These are phyloP conservation scores for Tricholauxania praeusta DNA, from an alignment of 2,888 invertebrate species.

Conservation along the genomic window DNA sequence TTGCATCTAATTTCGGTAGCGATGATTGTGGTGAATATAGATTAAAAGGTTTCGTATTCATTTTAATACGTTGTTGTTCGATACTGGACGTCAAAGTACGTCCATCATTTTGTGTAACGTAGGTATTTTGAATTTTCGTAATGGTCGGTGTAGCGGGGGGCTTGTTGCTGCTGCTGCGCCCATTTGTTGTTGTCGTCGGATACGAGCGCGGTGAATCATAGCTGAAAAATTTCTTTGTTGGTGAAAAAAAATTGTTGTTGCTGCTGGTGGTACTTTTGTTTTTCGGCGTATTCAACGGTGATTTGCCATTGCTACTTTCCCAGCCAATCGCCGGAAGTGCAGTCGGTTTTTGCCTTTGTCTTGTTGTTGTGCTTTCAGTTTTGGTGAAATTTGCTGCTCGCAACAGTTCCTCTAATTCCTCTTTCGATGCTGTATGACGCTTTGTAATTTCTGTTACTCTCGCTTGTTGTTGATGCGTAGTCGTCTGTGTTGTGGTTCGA, in stretches of 20 bases:
- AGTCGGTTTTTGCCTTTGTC: neutral
- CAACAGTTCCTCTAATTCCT: conserved; percentile 56
- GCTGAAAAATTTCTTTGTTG: conserved; percentile 40
- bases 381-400: conserved; percentile 48
- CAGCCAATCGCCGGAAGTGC: conserved; percentile 12
- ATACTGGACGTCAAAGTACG: conserved; percentile 54
- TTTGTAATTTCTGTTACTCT: conserved; percentile 56
- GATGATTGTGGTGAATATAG: conserved; percentile 37
- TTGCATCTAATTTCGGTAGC: conserved; percentile 43
- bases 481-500: conserved; percentile 57
- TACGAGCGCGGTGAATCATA: conserved; percentile 44
- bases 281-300: conserved; percentile 44
- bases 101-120: conserved; percentile 57
- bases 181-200: conserved; percentile 15
- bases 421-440: conserved; percentile 56
- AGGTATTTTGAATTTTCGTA: conserved; percentile 54
- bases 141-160: conserved; percentile 48
- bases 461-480: conserved; percentile 60
- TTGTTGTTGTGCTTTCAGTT: conserved; percentile 37
- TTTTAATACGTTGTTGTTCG: conserved; percentile 52
- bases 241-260: conserved; percentile 45
- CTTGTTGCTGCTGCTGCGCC: conserved; percentile 22
- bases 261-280: conserved; percentile 37
- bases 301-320: conserved; percentile 3
- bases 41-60: conserved; percentile 41